Evolutionary conservation across 2,113 vertebrate species (phyloP), one percentile per base, ranked within the genome.

Genomic region (Forbesichthys papilliferus): DNA sequence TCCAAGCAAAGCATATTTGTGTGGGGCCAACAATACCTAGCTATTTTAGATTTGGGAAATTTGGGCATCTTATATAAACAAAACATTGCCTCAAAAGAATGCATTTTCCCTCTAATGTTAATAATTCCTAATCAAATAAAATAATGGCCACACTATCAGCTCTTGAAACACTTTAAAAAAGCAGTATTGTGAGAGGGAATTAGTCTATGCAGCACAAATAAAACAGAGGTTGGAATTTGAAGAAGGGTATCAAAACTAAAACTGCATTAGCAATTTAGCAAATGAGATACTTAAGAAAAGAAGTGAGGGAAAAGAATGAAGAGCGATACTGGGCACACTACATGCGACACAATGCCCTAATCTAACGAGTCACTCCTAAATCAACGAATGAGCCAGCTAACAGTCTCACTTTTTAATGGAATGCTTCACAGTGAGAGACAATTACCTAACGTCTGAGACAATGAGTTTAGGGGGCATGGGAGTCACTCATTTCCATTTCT

Each of bases 371-470:
- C 68, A 16, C 76, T 82, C 62, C 69, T 84, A 68, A 78, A 83
- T 80, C 76, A 69, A 0, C 69, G 77, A 82, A 81, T 61, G 72
- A 68, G 71, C 66, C 60, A 27, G 27, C 27, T 61, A 64, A 51
- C 56, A 79, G 64, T 75, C 61, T 76, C 73, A 80, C 69, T 82
- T 73, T 77, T 68, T 74, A 80, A 80, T 75, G 66, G 63, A 84
- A 74, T 75, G 76, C 68, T 73, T 86, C 69, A 74, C 68, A 67
- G 72, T 0, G 11, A 69, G 73, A 88, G 87, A 87, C 83, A 88
- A 90, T 88, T 88, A 85, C 74, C 82, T 83, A 74, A 85, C 82
- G 84, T 89, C 85, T 88, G 79, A 86, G 85, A 86, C 86, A 88
- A 88, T 80, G 86, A 85, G 84, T 82, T 89, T 82, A 79, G 87